phyloP scores from a whole-genome alignment of 2,888 invertebrate genomes.

The Mylabris sibirica region DNA sequence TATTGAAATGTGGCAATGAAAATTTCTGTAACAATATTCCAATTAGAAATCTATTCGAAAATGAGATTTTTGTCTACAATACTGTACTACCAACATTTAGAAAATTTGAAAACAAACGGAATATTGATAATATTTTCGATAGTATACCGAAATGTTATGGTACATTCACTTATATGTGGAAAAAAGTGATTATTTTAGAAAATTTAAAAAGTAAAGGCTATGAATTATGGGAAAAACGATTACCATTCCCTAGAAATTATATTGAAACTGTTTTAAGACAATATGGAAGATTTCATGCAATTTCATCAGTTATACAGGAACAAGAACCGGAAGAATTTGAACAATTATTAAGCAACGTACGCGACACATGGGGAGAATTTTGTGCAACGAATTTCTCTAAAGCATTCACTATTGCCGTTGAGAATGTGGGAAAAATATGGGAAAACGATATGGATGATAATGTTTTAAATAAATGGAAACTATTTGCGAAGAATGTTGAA shows the following conservation, averaged over 20 bases:
- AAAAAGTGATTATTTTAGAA: constrained; percentile 33
- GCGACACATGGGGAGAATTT: neutral
- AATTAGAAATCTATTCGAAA: constrained; percentile 9
- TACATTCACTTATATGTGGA: neutral
- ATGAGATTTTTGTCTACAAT: constrained; percentile 23
- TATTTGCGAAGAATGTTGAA: neutral
- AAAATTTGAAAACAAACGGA: constrained; percentile 17
- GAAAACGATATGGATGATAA: neutral
- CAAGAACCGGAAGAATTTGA: constrained; percentile 26
- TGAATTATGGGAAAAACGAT: constrained; percentile 37
- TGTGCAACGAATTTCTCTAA: neutral
- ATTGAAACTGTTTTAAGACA: constrained; percentile 40
- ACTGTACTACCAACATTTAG: constrained; percentile 15
- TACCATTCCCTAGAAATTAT: constrained; percentile 44
- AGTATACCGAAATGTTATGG: constrained; percentile 25
- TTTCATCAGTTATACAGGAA: neutral
- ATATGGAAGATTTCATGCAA: constrained; percentile 38
- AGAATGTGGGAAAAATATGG: neutral
- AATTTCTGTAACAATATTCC: constrained; percentile 8
- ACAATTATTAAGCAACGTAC: constrained; percentile 18
- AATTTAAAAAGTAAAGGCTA: constrained; percentile 42
- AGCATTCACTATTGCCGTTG: neutral
- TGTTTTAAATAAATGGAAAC: neutral
- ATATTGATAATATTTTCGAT: constrained; percentile 9
- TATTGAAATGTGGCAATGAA: constrained; percentile 22